A percentile compares a stretch with the other conserved stretches of the same genome.
Evolutionary conservation across 1,140 invertebrate species (phyloP).

Genomic region (Laupala kohalensis): DNA sequence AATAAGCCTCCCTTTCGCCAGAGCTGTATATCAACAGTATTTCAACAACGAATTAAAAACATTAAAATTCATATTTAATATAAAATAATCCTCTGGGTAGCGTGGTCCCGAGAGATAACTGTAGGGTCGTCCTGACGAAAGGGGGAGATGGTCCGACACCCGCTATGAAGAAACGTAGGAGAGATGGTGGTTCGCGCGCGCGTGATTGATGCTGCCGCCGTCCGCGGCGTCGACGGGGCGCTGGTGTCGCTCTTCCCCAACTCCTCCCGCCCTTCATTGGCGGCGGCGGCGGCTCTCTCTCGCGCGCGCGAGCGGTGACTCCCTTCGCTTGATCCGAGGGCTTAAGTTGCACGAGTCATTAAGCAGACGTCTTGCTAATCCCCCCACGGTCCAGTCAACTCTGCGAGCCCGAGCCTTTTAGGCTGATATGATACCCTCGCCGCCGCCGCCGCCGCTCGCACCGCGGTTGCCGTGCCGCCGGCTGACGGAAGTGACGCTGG

Average conservation of each 20-base stretch:
- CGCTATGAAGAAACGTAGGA: not conserved
- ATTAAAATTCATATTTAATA: not conserved
- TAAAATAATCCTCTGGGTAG: too few relatives aligned
- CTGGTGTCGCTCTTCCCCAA: too few relatives aligned
- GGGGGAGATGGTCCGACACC: too few relatives aligned
- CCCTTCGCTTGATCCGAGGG: conserved; percentile 1
- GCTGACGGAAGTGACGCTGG: too few relatives aligned
- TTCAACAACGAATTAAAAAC: not conserved
- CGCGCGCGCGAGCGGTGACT: not conserved
- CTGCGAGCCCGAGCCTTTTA: not conserved
- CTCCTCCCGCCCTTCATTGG: not conserved
- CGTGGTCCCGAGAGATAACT: too few relatives aligned
- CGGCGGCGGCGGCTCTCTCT: not conserved
- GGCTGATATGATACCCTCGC: not conserved
- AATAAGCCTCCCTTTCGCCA: not conserved
- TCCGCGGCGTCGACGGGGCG: too few relatives aligned
- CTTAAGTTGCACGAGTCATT: conserved; percentile 2
- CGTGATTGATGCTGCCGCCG: not conserved
- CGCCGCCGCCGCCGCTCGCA: too few relatives aligned
- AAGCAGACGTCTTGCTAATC: conserved; percentile 2
- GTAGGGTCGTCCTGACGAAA: too few relatives aligned
- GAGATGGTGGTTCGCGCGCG: not conserved
- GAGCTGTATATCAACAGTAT: not conserved
- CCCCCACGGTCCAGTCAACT: not conserved
- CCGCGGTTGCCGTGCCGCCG: too few relatives aligned